These are phyloP conservation scores for Stichopus chloronotus DNA, from an alignment of 35 echinoderm and acorn worm genomes.

Conservation along the genomic window DNA sequence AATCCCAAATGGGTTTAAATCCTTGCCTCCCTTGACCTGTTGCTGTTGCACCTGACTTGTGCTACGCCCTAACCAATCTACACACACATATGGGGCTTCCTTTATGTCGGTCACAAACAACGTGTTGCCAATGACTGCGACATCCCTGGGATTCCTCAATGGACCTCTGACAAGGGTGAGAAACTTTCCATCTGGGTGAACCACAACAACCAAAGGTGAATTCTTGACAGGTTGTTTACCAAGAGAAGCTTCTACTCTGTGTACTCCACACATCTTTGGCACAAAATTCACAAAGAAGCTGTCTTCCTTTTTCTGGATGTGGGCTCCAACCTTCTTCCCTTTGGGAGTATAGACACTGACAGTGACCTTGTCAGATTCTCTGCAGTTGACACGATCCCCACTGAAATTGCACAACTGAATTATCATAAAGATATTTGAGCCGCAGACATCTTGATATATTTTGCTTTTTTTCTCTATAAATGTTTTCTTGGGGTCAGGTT, in stretches of 20 bases:
- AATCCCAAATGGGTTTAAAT: conserved; percentile 40
- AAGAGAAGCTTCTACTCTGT: conserved; percentile 21
- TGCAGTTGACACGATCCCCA: neutral
- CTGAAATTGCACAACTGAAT: conserved; percentile 17
- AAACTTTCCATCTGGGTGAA: conserved; percentile 41
- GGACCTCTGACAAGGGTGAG: neutral
- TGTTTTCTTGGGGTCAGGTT: conserved; percentile 13
- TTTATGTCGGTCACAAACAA: conserved; percentile 37
- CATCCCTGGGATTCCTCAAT: conserved; percentile 31
- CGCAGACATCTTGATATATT: conserved; percentile 38
- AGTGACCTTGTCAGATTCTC: conserved; percentile 12
- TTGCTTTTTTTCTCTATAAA: conserved; percentile 45
- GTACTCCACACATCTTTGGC: conserved; percentile 50
- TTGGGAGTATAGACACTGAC: neutral
- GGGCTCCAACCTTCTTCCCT: conserved; percentile 34
- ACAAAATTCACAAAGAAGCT: conserved; percentile 34
- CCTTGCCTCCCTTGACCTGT: neutral
- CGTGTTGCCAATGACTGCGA: neutral
- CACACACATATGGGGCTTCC: neutral
- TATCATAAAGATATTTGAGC: neutral
- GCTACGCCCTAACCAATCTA: conserved; percentile 35
- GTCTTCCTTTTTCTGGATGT: conserved; percentile 12
- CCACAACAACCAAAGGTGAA: conserved; percentile 39
- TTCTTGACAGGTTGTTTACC: conserved; percentile 21
- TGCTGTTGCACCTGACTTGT: neutral